phyloP scores from a whole-genome alignment of 2,797 vertebrate species.

The Chrysocyon brachyurus region DNA sequence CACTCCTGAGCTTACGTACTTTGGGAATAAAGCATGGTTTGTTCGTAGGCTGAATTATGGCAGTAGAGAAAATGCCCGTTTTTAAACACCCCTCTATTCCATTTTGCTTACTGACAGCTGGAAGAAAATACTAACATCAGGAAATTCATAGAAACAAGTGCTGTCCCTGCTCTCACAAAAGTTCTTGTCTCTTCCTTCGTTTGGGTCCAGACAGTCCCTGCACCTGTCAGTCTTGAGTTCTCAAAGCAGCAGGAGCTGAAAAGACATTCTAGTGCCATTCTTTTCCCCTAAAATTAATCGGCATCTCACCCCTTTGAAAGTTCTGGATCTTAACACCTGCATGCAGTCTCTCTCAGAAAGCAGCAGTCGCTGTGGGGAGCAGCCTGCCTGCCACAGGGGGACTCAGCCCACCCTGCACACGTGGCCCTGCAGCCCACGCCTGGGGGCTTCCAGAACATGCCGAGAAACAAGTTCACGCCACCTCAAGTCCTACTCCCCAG shows the following conservation, averaged over 20 bases:
- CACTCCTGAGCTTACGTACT: not conserved
- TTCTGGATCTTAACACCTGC: not conserved
- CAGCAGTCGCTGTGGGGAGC: too few relatives aligned
- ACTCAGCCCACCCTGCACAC: accelerated
- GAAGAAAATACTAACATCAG: accelerated
- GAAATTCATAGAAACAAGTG: accelerated
- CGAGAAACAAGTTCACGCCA: accelerated
- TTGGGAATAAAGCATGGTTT: too few relatives aligned
- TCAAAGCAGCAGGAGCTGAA: not conserved
- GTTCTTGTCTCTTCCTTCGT: accelerated
- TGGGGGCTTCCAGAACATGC: accelerated
- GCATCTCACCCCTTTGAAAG: not conserved
- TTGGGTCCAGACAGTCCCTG: not conserved
- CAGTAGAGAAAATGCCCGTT: not conserved
- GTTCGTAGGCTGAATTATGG: not conserved
- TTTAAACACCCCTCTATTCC: not conserved
- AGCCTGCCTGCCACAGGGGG: accelerated
- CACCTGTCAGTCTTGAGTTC: too few relatives aligned
- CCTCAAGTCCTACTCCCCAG: accelerated
- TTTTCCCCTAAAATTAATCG: not conserved
- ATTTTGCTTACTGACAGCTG: not conserved
- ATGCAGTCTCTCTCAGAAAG: not conserved
- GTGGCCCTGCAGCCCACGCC: not conserved
- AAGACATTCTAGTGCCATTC: too few relatives aligned
- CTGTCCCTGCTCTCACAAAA: not conserved